Percentiles rank a stretch among this genome's conserved stretches.
phyloP scores from a whole-genome alignment of 2,888 invertebrate species.

The Caenorhabditis becei region DNA sequence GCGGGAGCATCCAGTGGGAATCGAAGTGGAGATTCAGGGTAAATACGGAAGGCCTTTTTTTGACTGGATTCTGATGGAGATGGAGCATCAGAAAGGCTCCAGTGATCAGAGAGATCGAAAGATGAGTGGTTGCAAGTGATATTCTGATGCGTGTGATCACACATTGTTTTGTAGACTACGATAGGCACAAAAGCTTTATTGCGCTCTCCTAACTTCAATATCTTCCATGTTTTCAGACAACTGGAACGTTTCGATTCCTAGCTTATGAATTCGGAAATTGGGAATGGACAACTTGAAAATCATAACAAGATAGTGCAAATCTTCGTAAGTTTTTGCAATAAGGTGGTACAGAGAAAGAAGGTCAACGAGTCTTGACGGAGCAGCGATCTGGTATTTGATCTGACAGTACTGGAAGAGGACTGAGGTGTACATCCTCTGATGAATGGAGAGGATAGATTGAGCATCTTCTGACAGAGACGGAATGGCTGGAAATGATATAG shows the following conservation, averaged over 20 bases:
- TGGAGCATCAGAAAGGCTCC: too few species aligned
- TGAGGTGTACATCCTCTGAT: conserved; percentile 23
- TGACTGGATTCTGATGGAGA: too few species aligned
- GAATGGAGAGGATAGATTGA: not conserved
- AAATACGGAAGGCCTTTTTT: too few species aligned
- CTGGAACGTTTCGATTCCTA: not conserved
- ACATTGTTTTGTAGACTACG: too few species aligned
- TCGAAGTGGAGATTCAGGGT: too few species aligned
- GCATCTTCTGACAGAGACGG: not conserved
- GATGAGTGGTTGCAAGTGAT: too few species aligned
- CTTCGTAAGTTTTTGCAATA: conserved; percentile 23
- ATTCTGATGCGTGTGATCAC: too few species aligned
- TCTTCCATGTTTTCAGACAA: not conserved
- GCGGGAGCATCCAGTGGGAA: too few species aligned
- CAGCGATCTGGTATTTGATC: conserved; percentile 16
- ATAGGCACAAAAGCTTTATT: too few species aligned
- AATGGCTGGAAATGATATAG: not conserved
- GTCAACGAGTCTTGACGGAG: conserved; percentile 22
- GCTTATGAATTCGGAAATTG: not conserved
- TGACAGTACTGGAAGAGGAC: conserved; percentile 38
- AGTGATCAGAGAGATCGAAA: too few species aligned
- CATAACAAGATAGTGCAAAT: not conserved
- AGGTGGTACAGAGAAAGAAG: conserved; percentile 34
- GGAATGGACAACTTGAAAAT: not conserved
- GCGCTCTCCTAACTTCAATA: too few species aligned